Conservation (phyloP, 1,140 invertebrate genomes). For the Pristionchus pacificus region DNA sequence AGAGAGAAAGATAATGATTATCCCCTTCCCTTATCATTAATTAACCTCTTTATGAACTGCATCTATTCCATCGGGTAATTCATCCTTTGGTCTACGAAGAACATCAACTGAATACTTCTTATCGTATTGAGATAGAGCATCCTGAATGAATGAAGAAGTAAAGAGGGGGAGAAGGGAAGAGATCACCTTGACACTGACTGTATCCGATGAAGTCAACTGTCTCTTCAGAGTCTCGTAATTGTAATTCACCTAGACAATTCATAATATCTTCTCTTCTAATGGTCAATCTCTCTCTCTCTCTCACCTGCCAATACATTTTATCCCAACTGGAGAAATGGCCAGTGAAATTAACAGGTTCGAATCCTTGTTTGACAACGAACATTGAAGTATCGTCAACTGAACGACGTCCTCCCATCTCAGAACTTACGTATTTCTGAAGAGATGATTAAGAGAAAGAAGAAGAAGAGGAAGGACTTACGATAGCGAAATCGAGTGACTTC, state of each 20-base stretch:
- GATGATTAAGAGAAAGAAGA: neutral
- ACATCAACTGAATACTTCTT: neutral
- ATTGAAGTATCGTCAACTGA: conserved; percentile 65
- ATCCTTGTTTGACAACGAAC: conserved; percentile 67
- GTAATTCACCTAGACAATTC: no score
- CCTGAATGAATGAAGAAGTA: no score
- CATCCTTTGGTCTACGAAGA: neutral
- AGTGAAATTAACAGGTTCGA: conserved; percentile 59
- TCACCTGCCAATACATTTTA: neutral
- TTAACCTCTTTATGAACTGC: conserved; percentile 7
- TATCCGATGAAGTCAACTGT: neutral
- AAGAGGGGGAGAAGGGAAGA: no score
- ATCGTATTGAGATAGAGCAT: neutral
- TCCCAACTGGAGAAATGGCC: conserved; percentile 7
- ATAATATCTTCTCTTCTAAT: no score
- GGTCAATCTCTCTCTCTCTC: neutral
- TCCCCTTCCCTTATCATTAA: neutral
- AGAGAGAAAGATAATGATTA: neutral
- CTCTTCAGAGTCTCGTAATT: conserved; percentile 1
- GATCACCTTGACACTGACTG: no score
- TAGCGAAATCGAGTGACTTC: conserved; percentile 62
- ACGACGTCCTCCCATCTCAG: conserved; percentile 51
- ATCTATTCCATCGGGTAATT: conserved; percentile 8
- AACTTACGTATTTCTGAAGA: neutral
- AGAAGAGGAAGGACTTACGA: no score